Conservation (phyloP, 2,888 invertebrate genomes). For the Eulithis prunata region DNA sequence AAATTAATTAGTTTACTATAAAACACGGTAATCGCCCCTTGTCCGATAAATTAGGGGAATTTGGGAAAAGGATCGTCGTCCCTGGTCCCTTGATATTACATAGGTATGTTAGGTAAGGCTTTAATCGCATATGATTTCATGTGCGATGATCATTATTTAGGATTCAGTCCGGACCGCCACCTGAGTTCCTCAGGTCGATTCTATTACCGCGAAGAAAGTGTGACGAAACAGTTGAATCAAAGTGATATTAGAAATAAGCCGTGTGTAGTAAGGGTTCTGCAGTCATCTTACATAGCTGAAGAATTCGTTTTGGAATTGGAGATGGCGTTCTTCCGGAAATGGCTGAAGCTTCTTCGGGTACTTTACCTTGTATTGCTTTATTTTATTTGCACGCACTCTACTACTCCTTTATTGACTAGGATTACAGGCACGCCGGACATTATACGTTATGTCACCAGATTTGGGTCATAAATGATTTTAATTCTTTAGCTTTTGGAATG, state of each 20-base stretch:
- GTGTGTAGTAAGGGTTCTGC: slow-evolving; percentile 42
- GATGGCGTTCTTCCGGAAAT: slow-evolving; percentile 55
- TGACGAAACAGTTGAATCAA: slow-evolving; percentile 65
- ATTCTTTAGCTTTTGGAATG: not conserved
- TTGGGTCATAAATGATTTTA: not conserved
- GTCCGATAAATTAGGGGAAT: slow-evolving; percentile 28
- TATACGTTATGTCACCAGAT: no score
- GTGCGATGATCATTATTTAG: slow-evolving; percentile 44
- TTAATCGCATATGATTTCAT: slow-evolving; percentile 32
- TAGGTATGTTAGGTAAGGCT: slow-evolving; percentile 4
- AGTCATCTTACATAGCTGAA: slow-evolving; percentile 46
- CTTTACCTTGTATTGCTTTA: not conserved
- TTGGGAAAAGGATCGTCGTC: slow-evolving; percentile 19
- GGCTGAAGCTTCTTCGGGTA: slow-evolving; percentile 65
- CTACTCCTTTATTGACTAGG: no score
- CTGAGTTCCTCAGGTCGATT: slow-evolving; percentile 38
- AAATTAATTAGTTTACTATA: not conserved
- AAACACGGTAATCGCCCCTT: slow-evolving; percentile 3
- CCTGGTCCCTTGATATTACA: slow-evolving; percentile 16
- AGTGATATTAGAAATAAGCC: slow-evolving; percentile 48
- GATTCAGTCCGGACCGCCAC: slow-evolving; percentile 46
- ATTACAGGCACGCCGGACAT: no score
- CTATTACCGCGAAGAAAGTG: slow-evolving; percentile 61
- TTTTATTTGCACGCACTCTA: not conserved
- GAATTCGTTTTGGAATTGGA: slow-evolving; percentile 57